Evolutionary conservation across 2,888 invertebrate genomes (phyloP).

Genomic region (Pocota personata): DNA sequence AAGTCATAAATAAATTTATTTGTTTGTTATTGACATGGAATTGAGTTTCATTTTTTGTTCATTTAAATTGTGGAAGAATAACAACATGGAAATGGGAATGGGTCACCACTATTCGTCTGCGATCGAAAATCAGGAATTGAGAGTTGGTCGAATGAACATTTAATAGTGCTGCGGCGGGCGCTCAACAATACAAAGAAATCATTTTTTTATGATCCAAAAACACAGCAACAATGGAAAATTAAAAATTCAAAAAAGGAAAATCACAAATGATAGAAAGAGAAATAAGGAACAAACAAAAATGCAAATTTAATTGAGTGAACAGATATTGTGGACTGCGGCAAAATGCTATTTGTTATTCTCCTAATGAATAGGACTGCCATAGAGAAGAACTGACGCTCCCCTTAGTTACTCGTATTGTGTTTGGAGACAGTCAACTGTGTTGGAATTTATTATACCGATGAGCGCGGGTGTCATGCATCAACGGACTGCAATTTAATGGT

Average conservation of each 20-base stretch:
- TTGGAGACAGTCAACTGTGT: not conserved
- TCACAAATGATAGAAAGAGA: slow-evolving; percentile 11
- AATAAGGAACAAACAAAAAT: slow-evolving; percentile 23
- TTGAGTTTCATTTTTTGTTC: slow-evolving; percentile 26
- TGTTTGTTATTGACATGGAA: slow-evolving; percentile 42
- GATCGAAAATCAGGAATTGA: slow-evolving; percentile 39
- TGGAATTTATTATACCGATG: slow-evolving; percentile 1
- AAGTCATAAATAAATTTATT: slow-evolving; percentile 40
- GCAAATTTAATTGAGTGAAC: slow-evolving; percentile 42
- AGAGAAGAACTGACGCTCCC: not conserved
- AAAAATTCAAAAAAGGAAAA: slow-evolving; percentile 32
- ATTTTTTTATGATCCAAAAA: slow-evolving; percentile 18
- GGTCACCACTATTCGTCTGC: slow-evolving; percentile 8
- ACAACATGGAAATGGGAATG: not conserved
- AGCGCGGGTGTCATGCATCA: slow-evolving; percentile 14
- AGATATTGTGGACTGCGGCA: slow-evolving; percentile 38
- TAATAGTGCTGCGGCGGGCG: slow-evolving; percentile 5
- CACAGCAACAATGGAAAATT: slow-evolving; percentile 18
- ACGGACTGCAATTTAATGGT: not conserved
- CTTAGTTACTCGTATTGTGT: not conserved
- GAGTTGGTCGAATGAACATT: slow-evolving; percentile 31
- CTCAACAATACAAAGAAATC: slow-evolving; percentile 7
- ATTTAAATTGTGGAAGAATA: slow-evolving; percentile 7
- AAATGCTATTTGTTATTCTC: slow-evolving; percentile 44
- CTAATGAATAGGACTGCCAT: slow-evolving; percentile 37